These are phyloP conservation scores for Ascidia mentula DNA, from an alignment of 23 tunicate genomes.

Conservation along the genomic window DNA sequence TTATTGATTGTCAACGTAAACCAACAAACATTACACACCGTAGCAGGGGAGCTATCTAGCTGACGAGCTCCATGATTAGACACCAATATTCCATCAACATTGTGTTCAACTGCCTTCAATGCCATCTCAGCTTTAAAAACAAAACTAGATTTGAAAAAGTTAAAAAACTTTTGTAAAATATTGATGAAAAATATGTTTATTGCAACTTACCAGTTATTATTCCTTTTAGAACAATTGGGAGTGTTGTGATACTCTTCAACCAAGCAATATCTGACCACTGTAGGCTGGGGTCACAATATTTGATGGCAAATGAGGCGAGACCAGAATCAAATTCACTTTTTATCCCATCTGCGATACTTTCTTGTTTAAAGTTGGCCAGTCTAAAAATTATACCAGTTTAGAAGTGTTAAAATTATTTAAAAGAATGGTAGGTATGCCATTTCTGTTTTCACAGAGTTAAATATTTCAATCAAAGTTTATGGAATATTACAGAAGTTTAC, in stretches of 20 bases:
- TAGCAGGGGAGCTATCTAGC: slow-evolving; percentile 69
- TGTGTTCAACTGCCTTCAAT: slow-evolving; percentile 37
- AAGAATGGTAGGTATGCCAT: too few species aligned
- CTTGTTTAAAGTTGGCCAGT: slow-evolving; percentile 20
- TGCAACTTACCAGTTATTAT: slow-evolving; percentile 65
- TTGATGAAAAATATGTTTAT: too few species aligned
- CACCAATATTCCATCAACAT: slow-evolving; percentile 58
- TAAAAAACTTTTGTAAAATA: too few species aligned
- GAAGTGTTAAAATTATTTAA: too few species aligned
- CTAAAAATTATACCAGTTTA: too few species aligned
- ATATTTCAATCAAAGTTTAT: too few species aligned
- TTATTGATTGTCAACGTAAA: background rate
- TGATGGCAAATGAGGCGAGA: slow-evolving; percentile 40
- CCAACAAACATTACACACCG: slow-evolving; percentile 22
- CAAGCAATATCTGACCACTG: slow-evolving; percentile 70
- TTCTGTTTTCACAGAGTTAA: too few species aligned
- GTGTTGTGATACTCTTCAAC: slow-evolving; percentile 55
- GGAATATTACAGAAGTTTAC: too few species aligned
- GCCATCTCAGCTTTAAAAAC: slow-evolving; percentile 79
- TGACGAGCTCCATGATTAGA: slow-evolving; percentile 86
- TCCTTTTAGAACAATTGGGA: slow-evolving; percentile 78
- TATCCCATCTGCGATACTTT: background rate
- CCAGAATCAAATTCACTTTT: slow-evolving; percentile 31
- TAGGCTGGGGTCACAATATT: slow-evolving; percentile 37
- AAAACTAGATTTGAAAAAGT: too few species aligned